Conservation (phyloP, 2,888 invertebrate genomes). For the Pristionchus exspectatus region DNA sequence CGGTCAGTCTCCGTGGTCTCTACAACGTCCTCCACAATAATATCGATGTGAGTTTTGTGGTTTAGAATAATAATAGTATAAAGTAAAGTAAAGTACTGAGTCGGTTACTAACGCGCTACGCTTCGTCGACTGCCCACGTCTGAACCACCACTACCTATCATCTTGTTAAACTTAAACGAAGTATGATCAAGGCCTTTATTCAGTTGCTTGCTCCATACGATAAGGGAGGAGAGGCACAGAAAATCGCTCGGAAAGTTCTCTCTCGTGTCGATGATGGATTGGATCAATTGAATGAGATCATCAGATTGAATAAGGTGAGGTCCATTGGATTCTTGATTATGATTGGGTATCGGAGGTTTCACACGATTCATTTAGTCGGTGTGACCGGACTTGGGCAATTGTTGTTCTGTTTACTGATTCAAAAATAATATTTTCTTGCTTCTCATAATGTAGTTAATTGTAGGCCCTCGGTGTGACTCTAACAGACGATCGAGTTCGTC, state of each 20-base stretch:
- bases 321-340: background rate
- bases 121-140: too few relatives aligned
- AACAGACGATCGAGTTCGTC: background rate
- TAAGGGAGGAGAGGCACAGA: background rate
- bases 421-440: background rate
- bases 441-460: background rate
- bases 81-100: too few relatives aligned
- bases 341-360: background rate
- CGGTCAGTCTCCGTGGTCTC: background rate
- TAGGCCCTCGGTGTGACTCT: background rate
- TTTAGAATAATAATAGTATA: background rate
- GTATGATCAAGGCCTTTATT: background rate
- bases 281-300: slow-evolving; percentile 3
- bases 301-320: background rate
- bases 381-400: background rate
- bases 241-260: background rate
- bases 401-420: background rate
- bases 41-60: background rate
- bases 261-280: background rate
- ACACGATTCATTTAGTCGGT: background rate
- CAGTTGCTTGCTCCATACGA: background rate
- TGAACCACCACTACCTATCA: too few relatives aligned
- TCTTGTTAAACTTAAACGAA: background rate
- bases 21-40: background rate
- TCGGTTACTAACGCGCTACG: too few relatives aligned